Conservation (phyloP, 2,888 invertebrate genomes). For the Leptogaster cylindrica region DNA sequence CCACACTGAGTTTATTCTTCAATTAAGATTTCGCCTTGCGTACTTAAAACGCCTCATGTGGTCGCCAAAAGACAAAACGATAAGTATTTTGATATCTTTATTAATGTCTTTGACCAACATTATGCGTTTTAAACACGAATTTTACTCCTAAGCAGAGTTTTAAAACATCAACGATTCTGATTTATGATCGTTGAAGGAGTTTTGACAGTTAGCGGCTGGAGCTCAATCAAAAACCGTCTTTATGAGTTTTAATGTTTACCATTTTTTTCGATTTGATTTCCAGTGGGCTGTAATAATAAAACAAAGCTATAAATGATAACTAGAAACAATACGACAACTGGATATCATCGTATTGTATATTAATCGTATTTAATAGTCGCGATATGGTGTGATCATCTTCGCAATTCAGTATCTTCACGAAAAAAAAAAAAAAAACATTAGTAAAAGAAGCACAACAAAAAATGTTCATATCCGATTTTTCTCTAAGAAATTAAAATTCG, state of each 20-base stretch:
- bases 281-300: neutral
- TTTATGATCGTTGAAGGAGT: slow-evolving; percentile 45
- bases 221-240: slow-evolving; percentile 27
- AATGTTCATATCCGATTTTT: slow-evolving; percentile 28
- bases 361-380: neutral
- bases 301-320: neutral
- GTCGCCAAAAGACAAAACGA: slow-evolving; percentile 20
- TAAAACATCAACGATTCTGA: slow-evolving; percentile 29
- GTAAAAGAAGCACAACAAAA: neutral
- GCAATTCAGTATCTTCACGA: too few species aligned
- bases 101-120: slow-evolving; percentile 46
- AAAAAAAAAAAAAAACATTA: too few species aligned
- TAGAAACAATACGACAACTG: too few species aligned
- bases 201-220: slow-evolving; percentile 46
- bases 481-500: slow-evolving; percentile 43
- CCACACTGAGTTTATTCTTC: slow-evolving; percentile 16
- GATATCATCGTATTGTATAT: too few species aligned
- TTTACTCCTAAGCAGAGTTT: slow-evolving; percentile 26
- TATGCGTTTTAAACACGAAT: slow-evolving; percentile 46
- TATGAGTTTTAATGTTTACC: neutral
- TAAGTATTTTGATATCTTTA: slow-evolving; percentile 45
- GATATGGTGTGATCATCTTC: too few species aligned
- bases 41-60: slow-evolving; percentile 40
- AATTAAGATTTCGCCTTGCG: slow-evolving; percentile 40
- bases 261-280: neutral